Evolutionary conservation across 1,140 invertebrate genomes (phyloP).

Genomic region (Penaeus indicus): DNA sequence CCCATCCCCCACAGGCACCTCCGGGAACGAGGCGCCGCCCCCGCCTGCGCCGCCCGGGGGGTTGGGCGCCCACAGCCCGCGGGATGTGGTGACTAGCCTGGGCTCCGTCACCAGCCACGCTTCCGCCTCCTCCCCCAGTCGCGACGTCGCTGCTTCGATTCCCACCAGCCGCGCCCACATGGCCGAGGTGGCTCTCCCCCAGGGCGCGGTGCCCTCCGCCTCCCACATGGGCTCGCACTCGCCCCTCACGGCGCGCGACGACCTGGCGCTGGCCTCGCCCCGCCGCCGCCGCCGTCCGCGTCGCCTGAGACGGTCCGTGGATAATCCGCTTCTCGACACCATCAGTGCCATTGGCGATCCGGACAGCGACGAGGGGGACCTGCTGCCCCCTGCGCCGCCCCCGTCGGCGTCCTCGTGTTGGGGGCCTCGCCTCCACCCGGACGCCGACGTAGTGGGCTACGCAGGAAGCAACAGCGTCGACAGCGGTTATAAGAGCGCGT

Average conservation of each 20-base stretch:
- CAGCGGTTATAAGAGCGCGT: constrained; percentile 71
- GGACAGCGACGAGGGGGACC: constrained; percentile 65
- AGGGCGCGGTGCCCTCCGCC: constrained; percentile 34
- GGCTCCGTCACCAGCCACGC: constrained; percentile 23
- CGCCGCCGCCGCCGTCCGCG: constrained; percentile 64
- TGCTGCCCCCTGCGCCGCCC: constrained; percentile 41
- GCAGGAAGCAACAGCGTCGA: constrained; percentile 71
- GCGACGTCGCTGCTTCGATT: not conserved
- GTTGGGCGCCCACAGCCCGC: constrained; percentile 47
- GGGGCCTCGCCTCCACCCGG: constrained; percentile 65
- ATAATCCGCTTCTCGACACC: constrained; percentile 70
- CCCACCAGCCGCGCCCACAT: constrained; percentile 37
- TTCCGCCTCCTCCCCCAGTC: not conserved
- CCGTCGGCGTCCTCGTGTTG: constrained; percentile 52
- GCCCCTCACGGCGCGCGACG: constrained; percentile 46
- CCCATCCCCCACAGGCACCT: constrained; percentile 56
- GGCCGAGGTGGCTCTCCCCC: constrained; percentile 49
- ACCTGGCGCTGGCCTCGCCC: constrained; percentile 61
- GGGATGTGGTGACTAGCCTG: constrained; percentile 52
- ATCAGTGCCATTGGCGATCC: constrained; percentile 70
- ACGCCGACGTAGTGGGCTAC: constrained; percentile 70
- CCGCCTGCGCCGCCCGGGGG: constrained; percentile 61
- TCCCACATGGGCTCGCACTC: constrained; percentile 27
- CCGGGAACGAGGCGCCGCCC: constrained; percentile 59
- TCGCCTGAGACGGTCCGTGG: constrained; percentile 63